Base-by-base conservation (phyloP, 1,140 invertebrate genomes). In the Drosophila arawakana region DNA sequence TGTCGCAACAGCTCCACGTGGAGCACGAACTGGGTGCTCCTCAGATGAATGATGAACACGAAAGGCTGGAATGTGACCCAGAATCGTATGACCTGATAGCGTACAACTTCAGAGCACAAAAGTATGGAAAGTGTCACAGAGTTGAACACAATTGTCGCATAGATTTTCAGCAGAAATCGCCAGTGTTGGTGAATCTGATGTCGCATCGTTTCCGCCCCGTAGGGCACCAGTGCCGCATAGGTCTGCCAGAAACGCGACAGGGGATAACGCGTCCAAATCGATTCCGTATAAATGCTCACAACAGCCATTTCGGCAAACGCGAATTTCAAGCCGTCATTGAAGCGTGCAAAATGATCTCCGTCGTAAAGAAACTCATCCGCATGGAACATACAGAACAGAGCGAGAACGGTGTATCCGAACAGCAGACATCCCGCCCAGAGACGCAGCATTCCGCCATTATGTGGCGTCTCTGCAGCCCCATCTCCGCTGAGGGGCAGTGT, bases 21-120 rank as follows among this genome's bases (percentile, higher is more conserved):
- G 6, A 92, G 61, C 3, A 91, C 49, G 15, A 90, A 91, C 46
- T 91, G 84, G 7, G 73, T 71, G 30, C 90, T 91, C 0, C 88
- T 73, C 58, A 80, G n/a, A 54, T 91, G 85, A 2, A 76, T 70
- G 8, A 80, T 10, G 8, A 66, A 70, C 2, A 78, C 74, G 39
- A 81, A 72, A 8, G 91, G 91, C 55, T 78, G 75, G 11, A 84
- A 92, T 34, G 76, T 76, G 41, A 10, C 8, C 91, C 88, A 91
- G 37, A 91, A 91, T 21, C 84, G 65, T 0, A 55, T 0, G 25
- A 88, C 25, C 15, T 92, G 81, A 0, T 13, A 46, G 0, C 5
- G 41, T 1, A 65, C 5, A 0, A 47, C 11, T 9, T 80, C 74
- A 10, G 58, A 0, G 9, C 18, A 2, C 10, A 41, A 43, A 46